Evolutionary conservation across 1,140 invertebrate genomes (phyloP).

Genomic region (Drosophila bipectinata): DNA sequence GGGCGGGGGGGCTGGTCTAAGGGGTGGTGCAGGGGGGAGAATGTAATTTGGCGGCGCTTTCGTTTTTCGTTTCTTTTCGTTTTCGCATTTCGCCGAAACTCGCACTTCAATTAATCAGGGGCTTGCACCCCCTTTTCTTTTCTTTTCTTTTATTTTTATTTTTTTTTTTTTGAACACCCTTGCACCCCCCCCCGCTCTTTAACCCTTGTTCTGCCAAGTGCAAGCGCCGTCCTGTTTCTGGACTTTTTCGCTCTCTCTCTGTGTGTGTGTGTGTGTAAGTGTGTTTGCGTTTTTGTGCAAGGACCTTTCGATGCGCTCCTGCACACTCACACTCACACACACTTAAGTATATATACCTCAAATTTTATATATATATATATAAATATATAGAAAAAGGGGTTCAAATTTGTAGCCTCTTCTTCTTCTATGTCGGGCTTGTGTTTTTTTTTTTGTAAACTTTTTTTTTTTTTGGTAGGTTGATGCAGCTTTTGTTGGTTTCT

Average conservation of each 20-base stretch:
- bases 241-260: conserved; percentile 32
- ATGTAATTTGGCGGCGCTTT: conserved; percentile 75
- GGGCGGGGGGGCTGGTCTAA: background rate
- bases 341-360: conserved; percentile 6
- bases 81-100: conserved; percentile 68
- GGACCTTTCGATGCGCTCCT: conserved; percentile 34
- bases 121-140: conserved; percentile 42
- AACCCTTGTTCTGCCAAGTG: conserved; percentile 40
- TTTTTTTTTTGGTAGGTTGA: conserved; percentile 20
- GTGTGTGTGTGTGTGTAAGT: conserved; percentile 11
- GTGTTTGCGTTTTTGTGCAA: conserved; percentile 34
- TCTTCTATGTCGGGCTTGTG: conserved; percentile 30
- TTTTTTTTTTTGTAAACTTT: conserved; percentile 5
- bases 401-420: conserved; percentile 43
- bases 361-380: conserved; percentile 19
- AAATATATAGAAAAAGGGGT: conserved; percentile 38
- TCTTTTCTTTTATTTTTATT: background rate
- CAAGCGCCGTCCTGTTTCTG: conserved; percentile 50
- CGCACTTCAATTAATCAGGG: conserved; percentile 82
- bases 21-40: conserved; percentile 13
- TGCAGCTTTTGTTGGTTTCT: conserved; percentile 40
- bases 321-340: conserved; percentile 6
- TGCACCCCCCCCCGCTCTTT: background rate
- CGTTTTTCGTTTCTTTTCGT: conserved; percentile 40
- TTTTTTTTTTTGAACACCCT: background rate